Evolutionary conservation across 2,113 vertebrate genomes (phyloP).

Genomic region (Jaculus jaculus): DNA sequence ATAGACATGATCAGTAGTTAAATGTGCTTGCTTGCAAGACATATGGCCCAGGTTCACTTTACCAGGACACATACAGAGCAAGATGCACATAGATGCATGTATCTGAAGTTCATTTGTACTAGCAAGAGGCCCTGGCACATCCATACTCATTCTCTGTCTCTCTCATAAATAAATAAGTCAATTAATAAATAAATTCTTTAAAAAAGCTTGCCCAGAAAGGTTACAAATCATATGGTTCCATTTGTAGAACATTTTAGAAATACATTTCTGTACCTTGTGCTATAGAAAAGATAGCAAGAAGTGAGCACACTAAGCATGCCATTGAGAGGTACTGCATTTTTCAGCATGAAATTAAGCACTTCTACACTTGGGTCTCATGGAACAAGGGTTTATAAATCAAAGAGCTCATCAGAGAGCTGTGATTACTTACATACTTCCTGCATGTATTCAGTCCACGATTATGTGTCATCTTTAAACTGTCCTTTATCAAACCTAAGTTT

Average conservation of each 20-base stretch:
- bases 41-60: no score
- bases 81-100: background rate
- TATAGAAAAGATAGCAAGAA: background rate
- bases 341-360: background rate
- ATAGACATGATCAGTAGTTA: no score
- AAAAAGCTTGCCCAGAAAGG: background rate
- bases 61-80: no score
- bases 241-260: conserved; percentile 18
- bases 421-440: background rate
- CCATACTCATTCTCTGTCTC: no score
- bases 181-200: no score
- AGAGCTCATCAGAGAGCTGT: background rate
- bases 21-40: no score
- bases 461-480: background rate
- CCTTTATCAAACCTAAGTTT: conserved; percentile 10
- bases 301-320: background rate
- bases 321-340: background rate
- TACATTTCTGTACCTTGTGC: background rate
- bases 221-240: background rate
- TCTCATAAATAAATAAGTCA: no score
- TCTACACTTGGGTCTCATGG: background rate
- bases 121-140: no score
- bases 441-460: background rate
- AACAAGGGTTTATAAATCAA: background rate
- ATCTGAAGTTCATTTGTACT: no score